Evolutionary conservation across 2,797 vertebrate genomes (phyloP).

Genomic region (Loriculus beryllinus): DNA sequence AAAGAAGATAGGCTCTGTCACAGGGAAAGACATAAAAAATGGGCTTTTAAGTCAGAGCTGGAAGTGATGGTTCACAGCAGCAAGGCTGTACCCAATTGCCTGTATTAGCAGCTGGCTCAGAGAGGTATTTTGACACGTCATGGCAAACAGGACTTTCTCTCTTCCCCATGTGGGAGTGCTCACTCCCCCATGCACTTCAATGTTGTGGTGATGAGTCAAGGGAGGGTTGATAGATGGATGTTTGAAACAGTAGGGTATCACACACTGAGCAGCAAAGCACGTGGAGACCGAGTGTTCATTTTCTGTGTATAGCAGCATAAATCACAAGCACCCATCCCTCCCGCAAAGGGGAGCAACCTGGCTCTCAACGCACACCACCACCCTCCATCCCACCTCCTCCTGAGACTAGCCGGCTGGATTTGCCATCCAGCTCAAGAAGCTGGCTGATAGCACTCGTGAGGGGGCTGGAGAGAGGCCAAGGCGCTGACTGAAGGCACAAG

Average conservation of each 20-base stretch:
- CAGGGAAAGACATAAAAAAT: neutral
- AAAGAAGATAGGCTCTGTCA: neutral
- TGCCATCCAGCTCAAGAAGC: neutral
- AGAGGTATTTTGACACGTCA: conserved; percentile 1
- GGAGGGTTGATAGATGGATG: conserved; percentile 43
- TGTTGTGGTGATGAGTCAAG: conserved; percentile 25
- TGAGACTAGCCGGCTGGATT: neutral
- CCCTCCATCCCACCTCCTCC: neutral
- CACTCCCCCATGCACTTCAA: neutral
- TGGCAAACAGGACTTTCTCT: neutral
- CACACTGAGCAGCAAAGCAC: neutral
- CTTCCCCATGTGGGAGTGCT: neutral
- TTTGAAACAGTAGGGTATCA: conserved; percentile 49
- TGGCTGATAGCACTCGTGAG: neutral
- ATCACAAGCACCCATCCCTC: neutral
- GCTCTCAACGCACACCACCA: neutral
- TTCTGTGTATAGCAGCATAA: conserved; percentile 20
- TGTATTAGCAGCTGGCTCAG: neutral
- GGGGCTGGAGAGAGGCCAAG: neutral
- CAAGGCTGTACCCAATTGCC: neutral
- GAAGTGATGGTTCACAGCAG: neutral
- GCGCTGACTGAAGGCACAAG: neutral
- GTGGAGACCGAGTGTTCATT: conserved; percentile 34
- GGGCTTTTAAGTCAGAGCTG: neutral
- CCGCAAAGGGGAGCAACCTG: neutral